Percentiles rank a stretch among this genome's conserved stretches.
Evolutionary conservation across 2,888 invertebrate genomes (phyloP).

Genomic region (Lasioglossum vierecki): DNA sequence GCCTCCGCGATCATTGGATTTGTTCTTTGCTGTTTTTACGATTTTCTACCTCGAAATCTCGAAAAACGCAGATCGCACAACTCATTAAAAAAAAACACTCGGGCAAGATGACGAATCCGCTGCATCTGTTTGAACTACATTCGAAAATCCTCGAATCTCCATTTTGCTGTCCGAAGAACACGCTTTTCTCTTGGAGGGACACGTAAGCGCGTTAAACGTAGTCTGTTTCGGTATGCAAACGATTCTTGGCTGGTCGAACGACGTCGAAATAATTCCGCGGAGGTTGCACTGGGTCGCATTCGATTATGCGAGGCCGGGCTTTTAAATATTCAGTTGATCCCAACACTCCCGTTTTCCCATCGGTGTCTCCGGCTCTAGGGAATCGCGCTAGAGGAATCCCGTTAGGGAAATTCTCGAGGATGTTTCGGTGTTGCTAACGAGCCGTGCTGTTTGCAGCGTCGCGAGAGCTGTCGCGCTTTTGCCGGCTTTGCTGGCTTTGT

Average conservation of each 20-base stretch:
- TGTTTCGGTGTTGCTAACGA: constrained; percentile 35
- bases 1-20: background rate
- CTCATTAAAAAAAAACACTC: background rate
- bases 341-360: background rate
- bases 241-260: constrained; percentile 19
- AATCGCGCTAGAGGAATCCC: constrained; percentile 3
- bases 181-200: background rate
- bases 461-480: background rate
- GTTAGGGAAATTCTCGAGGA: constrained; percentile 44
- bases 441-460: constrained; percentile 17
- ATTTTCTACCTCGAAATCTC: background rate
- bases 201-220: background rate
- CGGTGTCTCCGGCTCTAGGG: background rate
- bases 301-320: constrained; percentile 36
- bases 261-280: constrained; percentile 34
- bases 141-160: background rate
- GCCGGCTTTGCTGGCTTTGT: background rate
- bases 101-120: background rate
- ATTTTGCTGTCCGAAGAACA: background rate
- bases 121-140: background rate
- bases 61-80: background rate
- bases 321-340: constrained; percentile 40
- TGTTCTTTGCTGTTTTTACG: background rate
- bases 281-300: constrained; percentile 35
- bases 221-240: constrained; percentile 12